These are phyloP conservation scores for Syrrhaptes paradoxus DNA, from an alignment of 2,113 vertebrate species.

Conservation along the genomic window DNA sequence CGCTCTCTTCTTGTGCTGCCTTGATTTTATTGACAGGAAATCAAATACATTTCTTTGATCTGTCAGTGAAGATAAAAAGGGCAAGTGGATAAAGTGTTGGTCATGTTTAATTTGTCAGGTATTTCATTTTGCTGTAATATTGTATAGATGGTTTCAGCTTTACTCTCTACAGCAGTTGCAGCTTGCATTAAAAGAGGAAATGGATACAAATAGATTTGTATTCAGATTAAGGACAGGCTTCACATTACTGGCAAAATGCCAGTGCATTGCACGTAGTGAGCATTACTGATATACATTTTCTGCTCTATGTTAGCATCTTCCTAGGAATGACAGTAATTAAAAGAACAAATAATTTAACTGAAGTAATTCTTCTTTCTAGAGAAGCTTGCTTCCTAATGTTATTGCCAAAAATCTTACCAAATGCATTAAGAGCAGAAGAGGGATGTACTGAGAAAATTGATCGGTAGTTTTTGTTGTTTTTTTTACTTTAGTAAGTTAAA, in stretches of 20 bases:
- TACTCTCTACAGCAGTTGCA: background rate
- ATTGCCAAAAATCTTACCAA: background rate
- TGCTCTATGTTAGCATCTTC: background rate
- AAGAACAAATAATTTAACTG: slow-evolving; percentile 13
- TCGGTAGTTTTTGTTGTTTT: background rate
- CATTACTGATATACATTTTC: background rate
- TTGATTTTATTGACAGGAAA: background rate
- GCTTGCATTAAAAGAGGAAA: background rate
- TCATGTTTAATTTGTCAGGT: background rate
- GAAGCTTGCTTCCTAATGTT: background rate
- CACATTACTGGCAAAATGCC: background rate
- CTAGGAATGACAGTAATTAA: background rate
- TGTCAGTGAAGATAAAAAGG: background rate
- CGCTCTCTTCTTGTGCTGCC: background rate
- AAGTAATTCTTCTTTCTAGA: background rate
- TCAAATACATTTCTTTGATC: background rate
- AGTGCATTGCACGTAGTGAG: background rate
- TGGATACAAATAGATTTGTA: background rate
- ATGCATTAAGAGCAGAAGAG: background rate
- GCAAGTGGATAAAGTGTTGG: background rate
- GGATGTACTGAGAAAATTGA: background rate
- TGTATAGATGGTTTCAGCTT: background rate
- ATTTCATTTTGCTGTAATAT: background rate
- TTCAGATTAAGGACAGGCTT: background rate
- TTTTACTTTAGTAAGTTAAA: background rate